A percentile compares a stretch with the other conserved stretches of the same genome.
Conservation (phyloP, 2,113 vertebrate species). For the Rousettus leschenaultii region DNA sequence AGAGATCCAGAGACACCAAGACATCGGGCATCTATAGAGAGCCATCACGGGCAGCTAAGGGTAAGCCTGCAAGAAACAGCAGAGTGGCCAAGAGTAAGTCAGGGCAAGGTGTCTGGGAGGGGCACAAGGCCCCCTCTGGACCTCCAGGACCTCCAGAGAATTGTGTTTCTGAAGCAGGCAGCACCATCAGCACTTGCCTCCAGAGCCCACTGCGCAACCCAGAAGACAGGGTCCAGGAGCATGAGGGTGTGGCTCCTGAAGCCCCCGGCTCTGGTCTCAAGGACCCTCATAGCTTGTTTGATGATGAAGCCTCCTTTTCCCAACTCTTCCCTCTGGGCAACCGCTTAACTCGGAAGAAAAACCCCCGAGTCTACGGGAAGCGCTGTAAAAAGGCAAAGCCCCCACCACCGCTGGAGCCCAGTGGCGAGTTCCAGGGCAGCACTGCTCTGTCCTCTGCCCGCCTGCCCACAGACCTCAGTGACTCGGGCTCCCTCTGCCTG, state of each 20-base stretch:
- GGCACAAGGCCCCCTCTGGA: fast-evolving
- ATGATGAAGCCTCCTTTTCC: conserved; percentile 91
- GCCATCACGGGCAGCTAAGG: fast-evolving
- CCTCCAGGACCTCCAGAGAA: fast-evolving
- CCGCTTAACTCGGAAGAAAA: conserved; percentile 89
- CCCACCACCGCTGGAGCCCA: background rate
- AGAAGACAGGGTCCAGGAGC: fast-evolving
- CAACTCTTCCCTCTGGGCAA: conserved; percentile 91
- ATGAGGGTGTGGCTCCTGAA: background rate
- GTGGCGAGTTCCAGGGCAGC: background rate
- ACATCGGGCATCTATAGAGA: background rate
- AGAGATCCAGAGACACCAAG: conserved; percentile 26
- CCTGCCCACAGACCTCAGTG: conserved; percentile 78
- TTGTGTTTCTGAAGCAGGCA: fast-evolving
- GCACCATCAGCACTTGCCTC: fast-evolving
- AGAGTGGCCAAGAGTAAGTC: background rate
- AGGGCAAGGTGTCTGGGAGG: fast-evolving
- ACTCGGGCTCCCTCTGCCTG: conserved; percentile 80
- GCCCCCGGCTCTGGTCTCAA: conserved; percentile 37
- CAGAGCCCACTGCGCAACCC: fast-evolving
- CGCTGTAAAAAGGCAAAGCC: conserved; percentile 86
- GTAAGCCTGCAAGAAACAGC: background rate
- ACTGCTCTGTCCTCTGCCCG: background rate
- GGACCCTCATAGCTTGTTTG: conserved; percentile 84
- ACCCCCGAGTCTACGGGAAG: conserved; percentile 91